Evolutionary conservation across 2,113 vertebrate genomes (phyloP), one percentile per base, ranked within the genome.

Genomic region (Lepisosteus oculatus): DNA sequence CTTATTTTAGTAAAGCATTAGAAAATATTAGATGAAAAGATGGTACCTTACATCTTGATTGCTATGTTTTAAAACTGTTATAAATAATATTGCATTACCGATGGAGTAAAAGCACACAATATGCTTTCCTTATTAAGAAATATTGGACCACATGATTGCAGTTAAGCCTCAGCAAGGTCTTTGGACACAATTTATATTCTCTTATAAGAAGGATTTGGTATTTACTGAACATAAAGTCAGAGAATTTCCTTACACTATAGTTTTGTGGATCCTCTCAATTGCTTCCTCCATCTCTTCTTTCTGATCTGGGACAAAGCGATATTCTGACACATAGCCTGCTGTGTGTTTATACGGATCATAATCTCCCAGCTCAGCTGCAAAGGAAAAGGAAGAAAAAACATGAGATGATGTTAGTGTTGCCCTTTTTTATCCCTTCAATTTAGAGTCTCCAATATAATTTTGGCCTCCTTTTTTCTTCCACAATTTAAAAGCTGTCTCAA

Each of bases 291-390:
- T 83, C 69, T 95, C 95, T 79, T 94, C 93, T 56, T 93, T 95
- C 86, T 96, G 95, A 81, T 95, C 94, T 0, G 95, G 94, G 76
- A 95, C 93, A 61, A 95, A 96, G 63, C 95, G 93, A 54, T 94
- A 95, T 75, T 95, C 93, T 0, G 95, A 96, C 65, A 95, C 94
- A 0, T 95, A 96, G 1, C 94, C 93, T 0, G 91, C 8, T 0
- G 85, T 87, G 69, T 94, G 90, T 62, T 93, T 95, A 79, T 87
- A 94, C 0, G 93, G 93, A 71, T 96, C 93, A 15, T 95, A 95
- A 77, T 96, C 95, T 56, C 95, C 95, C 55, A 96, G 89, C 77
- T 95, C 95, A 77, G 95, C 95, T 95, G 73, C 0, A 80, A 1
- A 76, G 29, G 68, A 69, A 71, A 75, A 15, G 29, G 42, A 72